Evolutionary conservation across 2,113 vertebrate species (phyloP).

Genomic region (Bagarius yarrelli): DNA sequence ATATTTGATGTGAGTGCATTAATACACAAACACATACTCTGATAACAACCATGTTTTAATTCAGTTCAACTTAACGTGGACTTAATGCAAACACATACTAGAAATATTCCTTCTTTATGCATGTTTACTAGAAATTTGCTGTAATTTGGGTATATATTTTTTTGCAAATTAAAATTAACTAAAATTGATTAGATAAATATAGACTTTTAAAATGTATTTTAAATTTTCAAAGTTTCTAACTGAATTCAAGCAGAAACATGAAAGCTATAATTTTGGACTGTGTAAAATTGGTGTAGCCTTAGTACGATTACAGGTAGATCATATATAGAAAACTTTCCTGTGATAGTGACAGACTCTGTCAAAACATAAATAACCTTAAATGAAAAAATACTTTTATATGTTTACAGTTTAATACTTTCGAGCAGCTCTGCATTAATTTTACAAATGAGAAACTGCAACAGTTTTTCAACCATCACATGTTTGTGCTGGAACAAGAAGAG

Average conservation of each 20-base stretch:
- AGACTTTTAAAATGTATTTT: not conserved
- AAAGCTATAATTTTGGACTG: not conserved
- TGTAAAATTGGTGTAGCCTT: not conserved
- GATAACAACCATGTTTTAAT: not conserved
- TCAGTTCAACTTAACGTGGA: not conserved
- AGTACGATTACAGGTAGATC: not conserved
- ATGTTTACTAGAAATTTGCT: not conserved
- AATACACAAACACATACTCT: not conserved
- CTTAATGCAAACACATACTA: not conserved
- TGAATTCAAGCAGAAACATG: not conserved
- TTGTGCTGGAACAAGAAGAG: constrained; percentile 75
- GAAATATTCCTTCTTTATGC: not conserved
- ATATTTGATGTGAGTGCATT: constrained; percentile 59
- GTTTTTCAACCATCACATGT: constrained; percentile 76
- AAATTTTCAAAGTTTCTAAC: not conserved
- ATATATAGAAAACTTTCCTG: no score
- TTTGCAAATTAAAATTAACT: no score
- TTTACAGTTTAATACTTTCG: constrained; percentile 59
- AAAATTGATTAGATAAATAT: no score
- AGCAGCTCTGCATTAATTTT: constrained; percentile 67
- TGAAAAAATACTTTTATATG: not conserved
- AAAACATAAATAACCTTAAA: not conserved
- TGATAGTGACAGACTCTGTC: not conserved
- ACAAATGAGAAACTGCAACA: constrained; percentile 75
- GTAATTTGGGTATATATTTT: no score